Percentiles rank a stretch among this genome's conserved stretches.
Evolutionary conservation across 2,888 invertebrate genomes (phyloP).

Genomic region (Hylaea fasciaria): DNA sequence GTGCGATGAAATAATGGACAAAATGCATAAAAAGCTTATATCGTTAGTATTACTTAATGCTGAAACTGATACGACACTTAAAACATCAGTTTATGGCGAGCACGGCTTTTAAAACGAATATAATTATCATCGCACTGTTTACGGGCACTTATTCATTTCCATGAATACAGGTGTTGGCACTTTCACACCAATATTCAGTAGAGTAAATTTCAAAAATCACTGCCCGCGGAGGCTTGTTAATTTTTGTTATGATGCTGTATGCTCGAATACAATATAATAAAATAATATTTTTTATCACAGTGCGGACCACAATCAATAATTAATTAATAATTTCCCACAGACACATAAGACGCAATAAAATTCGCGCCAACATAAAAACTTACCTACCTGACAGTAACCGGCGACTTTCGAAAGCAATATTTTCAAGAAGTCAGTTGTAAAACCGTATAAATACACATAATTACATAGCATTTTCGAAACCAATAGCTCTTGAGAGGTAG

Average conservation of each 20-base stretch:
- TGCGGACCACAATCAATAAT: not conserved
- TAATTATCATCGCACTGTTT: too few relatives aligned
- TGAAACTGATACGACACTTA: too few relatives aligned
- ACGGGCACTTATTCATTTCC: not conserved
- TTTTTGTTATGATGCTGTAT: too few relatives aligned
- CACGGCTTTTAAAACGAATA: too few relatives aligned
- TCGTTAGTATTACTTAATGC: too few relatives aligned
- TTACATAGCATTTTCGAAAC: slow-evolving; percentile 44
- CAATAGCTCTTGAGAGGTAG: slow-evolving; percentile 44
- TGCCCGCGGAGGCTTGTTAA: too few relatives aligned
- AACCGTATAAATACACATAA: slow-evolving; percentile 39
- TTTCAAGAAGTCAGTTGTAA: slow-evolving; percentile 31
- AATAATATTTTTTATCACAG: not conserved
- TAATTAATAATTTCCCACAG: not conserved
- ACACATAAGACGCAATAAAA: slow-evolving; percentile 18
- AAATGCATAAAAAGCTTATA: too few relatives aligned
- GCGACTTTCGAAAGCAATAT: slow-evolving; percentile 30
- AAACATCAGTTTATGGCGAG: too few relatives aligned
- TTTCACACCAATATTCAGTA: too few relatives aligned
- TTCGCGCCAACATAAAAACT: slow-evolving; percentile 12
- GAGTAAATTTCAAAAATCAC: too few relatives aligned
- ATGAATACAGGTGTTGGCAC: not conserved
- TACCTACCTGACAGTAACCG: slow-evolving; percentile 3
- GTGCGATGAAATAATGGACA: too few relatives aligned
- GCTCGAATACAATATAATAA: too few relatives aligned